Conservation (phyloP, 2,888 invertebrate genomes). For the Acronicta aceris region DNA sequence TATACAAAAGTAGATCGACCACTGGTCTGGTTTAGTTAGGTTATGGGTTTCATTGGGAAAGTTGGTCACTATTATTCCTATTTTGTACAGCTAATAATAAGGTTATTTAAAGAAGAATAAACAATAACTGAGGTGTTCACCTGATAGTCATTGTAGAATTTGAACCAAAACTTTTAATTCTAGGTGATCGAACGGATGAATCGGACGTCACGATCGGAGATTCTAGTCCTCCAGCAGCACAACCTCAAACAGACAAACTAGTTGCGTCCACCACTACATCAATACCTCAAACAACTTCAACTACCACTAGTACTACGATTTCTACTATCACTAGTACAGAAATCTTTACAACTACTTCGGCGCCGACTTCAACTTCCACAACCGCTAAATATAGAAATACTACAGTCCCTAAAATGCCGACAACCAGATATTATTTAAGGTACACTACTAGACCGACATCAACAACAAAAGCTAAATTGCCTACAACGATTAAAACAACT, state of each 20-base stretch:
- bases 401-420: neutral
- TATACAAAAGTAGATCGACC: too few relatives aligned
- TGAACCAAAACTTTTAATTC: neutral
- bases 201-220: conserved; percentile 10
- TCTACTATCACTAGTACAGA: conserved; percentile 17
- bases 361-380: conserved; percentile 28
- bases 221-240: conserved; percentile 19
- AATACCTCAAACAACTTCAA: conserved; percentile 17
- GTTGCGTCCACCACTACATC: conserved; percentile 57
- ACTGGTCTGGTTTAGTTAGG: too few relatives aligned
- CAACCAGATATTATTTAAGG: conserved; percentile 25
- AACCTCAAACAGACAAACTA: conserved; percentile 70
- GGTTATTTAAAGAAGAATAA: too few relatives aligned
- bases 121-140: too few relatives aligned
- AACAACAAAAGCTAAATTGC: conserved; percentile 1
- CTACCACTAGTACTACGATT: conserved; percentile 31
- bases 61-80: too few relatives aligned
- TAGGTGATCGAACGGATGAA: neutral
- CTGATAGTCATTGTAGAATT: too few relatives aligned
- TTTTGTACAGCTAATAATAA: too few relatives aligned
- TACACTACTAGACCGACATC: conserved; percentile 22
- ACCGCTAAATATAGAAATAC: conserved; percentile 27
- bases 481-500: conserved; percentile 14
- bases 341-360: neutral
- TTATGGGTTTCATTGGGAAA: too few relatives aligned